phyloP scores from a whole-genome alignment of 1,140 invertebrate species.

The Eriosoma lanigerum region DNA sequence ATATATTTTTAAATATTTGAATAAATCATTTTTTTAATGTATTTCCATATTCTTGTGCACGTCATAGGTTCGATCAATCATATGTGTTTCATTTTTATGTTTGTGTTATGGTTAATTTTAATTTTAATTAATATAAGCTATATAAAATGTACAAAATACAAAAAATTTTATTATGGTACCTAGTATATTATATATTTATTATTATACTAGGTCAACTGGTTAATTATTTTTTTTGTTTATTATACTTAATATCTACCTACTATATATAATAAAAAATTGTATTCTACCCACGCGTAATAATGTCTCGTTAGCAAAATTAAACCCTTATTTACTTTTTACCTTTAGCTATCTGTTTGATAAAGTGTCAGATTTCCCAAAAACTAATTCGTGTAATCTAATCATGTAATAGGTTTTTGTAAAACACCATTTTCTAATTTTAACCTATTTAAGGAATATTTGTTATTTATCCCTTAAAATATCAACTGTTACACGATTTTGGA shows the following conservation, averaged over 20 bases:
- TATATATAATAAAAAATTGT: background rate
- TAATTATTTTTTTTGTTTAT: background rate
- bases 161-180: too few relatives aligned
- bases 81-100: too few relatives aligned
- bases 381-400: background rate
- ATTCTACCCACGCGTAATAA: slow-evolving; percentile 7
- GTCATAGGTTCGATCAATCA: too few relatives aligned
- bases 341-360: slow-evolving; percentile 21
- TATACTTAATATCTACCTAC: background rate
- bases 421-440: slow-evolving; percentile 15
- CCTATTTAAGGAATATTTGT: background rate
- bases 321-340: slow-evolving; percentile 6
- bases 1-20: too few relatives aligned
- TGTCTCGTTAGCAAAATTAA: slow-evolving; percentile 35
- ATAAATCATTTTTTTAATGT: too few relatives aligned
- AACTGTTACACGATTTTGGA: too few relatives aligned
- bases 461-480: background rate
- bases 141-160: too few relatives aligned
- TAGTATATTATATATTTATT: background rate
- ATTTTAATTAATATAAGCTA: too few relatives aligned
- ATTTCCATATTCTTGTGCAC: too few relatives aligned
- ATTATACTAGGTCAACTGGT: background rate
- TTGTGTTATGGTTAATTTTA: too few relatives aligned
- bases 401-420: slow-evolving; percentile 19
- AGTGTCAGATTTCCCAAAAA: slow-evolving; percentile 27